phyloP scores from a whole-genome alignment of 2,888 invertebrate species.

The Vanessa cardui region DNA sequence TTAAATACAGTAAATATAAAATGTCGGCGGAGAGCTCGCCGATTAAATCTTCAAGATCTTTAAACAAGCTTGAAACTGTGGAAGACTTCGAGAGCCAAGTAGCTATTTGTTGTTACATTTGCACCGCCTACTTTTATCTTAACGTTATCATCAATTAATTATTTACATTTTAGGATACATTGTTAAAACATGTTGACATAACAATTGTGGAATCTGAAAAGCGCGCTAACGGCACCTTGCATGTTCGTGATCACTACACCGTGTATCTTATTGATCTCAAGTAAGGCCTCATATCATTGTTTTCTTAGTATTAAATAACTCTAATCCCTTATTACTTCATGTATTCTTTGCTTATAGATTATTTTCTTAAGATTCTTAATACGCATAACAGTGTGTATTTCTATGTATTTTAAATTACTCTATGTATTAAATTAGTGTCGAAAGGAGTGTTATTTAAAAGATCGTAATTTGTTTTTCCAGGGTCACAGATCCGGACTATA shows the following conservation, averaged over 20 bases:
- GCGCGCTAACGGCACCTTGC: slow-evolving; percentile 88
- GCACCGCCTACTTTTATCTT: slow-evolving; percentile 61
- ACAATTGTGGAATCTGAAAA: slow-evolving; percentile 90
- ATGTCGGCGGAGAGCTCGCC: slow-evolving; percentile 49
- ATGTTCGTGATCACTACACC: slow-evolving; percentile 89
- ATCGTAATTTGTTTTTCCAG: slow-evolving; percentile 64
- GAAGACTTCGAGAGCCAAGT: slow-evolving; percentile 73
- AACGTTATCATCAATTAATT: slow-evolving; percentile 34
- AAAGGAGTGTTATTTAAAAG: neutral
- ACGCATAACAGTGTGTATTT: too few species aligned
- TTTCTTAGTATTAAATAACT: slow-evolving; percentile 48
- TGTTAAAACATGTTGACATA: slow-evolving; percentile 88
- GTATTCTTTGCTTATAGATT: neutral
- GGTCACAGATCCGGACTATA: slow-evolving; percentile 85
- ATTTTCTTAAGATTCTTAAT: neutral
- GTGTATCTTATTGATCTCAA: slow-evolving; percentile 91
- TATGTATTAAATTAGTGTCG: too few species aligned
- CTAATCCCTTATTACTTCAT: slow-evolving; percentile 32
- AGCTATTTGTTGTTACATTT: slow-evolving; percentile 44
- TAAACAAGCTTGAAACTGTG: slow-evolving; percentile 61
- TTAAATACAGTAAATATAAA: slow-evolving; percentile 1
- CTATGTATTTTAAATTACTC: neutral
- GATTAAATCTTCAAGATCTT: slow-evolving; percentile 57
- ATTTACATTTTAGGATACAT: slow-evolving; percentile 81
- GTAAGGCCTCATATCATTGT: slow-evolving; percentile 77